Evolutionary conservation across 1,140 invertebrate genomes (phyloP), one percentile per base, ranked within the genome.

Genomic region (Aleiodes sp.): DNA sequence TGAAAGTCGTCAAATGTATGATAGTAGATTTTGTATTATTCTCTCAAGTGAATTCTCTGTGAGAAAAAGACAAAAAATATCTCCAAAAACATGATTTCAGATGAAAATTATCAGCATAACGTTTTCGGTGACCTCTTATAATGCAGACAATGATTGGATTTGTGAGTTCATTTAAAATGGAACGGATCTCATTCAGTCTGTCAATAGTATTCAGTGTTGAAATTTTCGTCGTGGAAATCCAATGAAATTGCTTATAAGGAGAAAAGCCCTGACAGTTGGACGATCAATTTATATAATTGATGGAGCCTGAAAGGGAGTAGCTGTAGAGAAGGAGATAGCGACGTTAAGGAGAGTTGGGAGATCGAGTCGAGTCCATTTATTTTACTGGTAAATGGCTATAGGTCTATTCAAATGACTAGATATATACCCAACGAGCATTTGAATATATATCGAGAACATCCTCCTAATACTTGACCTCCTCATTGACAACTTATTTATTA

Each of bases 141-240:
- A n/a, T n/a, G n/a, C n/a, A n/a, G n/a, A n/a, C n/a, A n/a, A n/a
- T n/a, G n/a, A n/a, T n/a, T n/a, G n/a, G n/a, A n/a, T n/a, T n/a
- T n/a, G n/a, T n/a, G n/a, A n/a, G n/a, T n/a, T 71, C 74, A 74
- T 74, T 73, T 39, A 39, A 39, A 39, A 3, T 9, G 37, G 14
- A 4, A n/a, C 14, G 14, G 37, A 39, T 39, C 37, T 14, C 39
- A 16, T 16, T 43, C 39, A 43, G 19, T 43, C 39, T 43, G 39
- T 43, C 26, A 60, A 60, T 33, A 60, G 10, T 28, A 46, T n/a
- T 43, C 12, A 28, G 14, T 43, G 21, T 19, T 6, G 59, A 10
- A 33, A 35, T 14, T 35, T 16, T 16, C 31, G 39, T n/a, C n/a
- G n/a, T n/a, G n/a, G n/a, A n/a, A n/a, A n/a, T n/a, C n/a, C n/a